Evolutionary conservation across 2,888 invertebrate genomes (phyloP).

Genomic region (Pristionchus fissidentatus): DNA sequence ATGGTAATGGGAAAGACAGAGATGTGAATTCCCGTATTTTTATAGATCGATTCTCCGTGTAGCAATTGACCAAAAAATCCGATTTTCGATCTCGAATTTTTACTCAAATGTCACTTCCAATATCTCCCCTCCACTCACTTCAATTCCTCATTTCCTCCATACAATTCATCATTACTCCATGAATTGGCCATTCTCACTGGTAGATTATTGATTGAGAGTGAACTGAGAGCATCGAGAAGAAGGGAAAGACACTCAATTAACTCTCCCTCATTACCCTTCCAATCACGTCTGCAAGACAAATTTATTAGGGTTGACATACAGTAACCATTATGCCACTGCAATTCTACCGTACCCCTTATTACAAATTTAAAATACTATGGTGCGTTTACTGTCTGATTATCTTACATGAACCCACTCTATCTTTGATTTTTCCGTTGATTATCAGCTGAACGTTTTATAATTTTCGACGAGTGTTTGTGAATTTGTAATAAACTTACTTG

Average conservation of each 20-base stretch:
- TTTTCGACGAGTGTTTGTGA: too few relatives aligned
- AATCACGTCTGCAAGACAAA: background rate
- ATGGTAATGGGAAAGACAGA: too few relatives aligned
- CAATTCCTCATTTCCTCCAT: constrained; percentile 35
- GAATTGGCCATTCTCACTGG: constrained; percentile 9
- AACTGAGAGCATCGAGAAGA: constrained; percentile 13
- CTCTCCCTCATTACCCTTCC: constrained; percentile 2
- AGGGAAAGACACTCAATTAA: background rate
- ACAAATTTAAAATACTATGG: too few relatives aligned
- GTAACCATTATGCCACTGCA: background rate
- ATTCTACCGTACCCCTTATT: constrained; percentile 1
- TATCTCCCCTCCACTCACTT: constrained; percentile 18
- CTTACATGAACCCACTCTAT: too few relatives aligned
- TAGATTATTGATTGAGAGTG: constrained; percentile 9
- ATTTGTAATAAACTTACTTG: constrained; percentile 9
- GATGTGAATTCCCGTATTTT: too few relatives aligned
- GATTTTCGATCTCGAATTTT: too few relatives aligned
- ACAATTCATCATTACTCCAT: constrained; percentile 39
- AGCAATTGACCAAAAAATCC: background rate
- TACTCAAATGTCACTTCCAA: too few relatives aligned
- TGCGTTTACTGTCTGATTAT: too few relatives aligned
- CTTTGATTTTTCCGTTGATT: too few relatives aligned
- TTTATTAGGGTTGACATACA: background rate
- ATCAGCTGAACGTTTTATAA: too few relatives aligned
- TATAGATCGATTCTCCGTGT: background rate